These are phyloP conservation scores for Anarrhichthys ocellatus DNA, from an alignment of 2,113 vertebrate species.

Conservation along the genomic window DNA sequence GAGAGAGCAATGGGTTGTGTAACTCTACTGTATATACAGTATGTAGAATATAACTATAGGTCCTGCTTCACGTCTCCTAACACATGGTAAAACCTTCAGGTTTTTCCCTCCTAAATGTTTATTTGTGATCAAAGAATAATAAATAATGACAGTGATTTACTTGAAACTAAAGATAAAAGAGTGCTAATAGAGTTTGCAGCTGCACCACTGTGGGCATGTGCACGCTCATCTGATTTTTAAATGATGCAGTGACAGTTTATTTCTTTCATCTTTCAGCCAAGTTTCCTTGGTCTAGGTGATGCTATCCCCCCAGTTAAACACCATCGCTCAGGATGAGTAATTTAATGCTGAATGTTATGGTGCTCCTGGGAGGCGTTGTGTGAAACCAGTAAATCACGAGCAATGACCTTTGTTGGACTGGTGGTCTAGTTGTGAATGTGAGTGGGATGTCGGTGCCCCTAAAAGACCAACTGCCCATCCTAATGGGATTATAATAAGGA, in stretches of 20 bases:
- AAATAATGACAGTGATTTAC: slow-evolving; percentile 24
- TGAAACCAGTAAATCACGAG: slow-evolving; percentile 75
- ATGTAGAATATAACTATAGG: neutral
- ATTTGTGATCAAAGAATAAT: slow-evolving; percentile 15
- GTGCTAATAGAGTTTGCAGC: slow-evolving; percentile 48
- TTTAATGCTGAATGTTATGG: slow-evolving; percentile 71
- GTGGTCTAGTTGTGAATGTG: slow-evolving; percentile 64
- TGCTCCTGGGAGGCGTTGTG: slow-evolving; percentile 70
- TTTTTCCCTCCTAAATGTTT: slow-evolving; percentile 28
- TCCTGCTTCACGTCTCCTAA: slow-evolving; percentile 9
- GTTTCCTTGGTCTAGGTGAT: slow-evolving; percentile 58
- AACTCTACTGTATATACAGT: slow-evolving; percentile 3
- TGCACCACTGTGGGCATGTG: slow-evolving; percentile 27
- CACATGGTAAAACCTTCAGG: slow-evolving; percentile 34
- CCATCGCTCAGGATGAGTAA: slow-evolving; percentile 76
- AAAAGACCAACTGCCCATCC: slow-evolving; percentile 60
- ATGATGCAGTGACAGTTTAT: slow-evolving; percentile 49
- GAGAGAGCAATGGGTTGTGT: neutral
- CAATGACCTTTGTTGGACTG: slow-evolving; percentile 72
- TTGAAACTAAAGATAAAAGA: slow-evolving; percentile 28
- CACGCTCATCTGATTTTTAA: slow-evolving; percentile 57
- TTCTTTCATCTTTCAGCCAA: slow-evolving; percentile 62
- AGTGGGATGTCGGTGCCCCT: slow-evolving; percentile 69
- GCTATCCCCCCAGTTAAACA: slow-evolving; percentile 54
- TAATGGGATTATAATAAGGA: slow-evolving; percentile 69